Percentiles rank a stretch among this genome's conserved stretches.
Conservation (phyloP, 2,888 invertebrate species). For the Lypha dubia region DNA sequence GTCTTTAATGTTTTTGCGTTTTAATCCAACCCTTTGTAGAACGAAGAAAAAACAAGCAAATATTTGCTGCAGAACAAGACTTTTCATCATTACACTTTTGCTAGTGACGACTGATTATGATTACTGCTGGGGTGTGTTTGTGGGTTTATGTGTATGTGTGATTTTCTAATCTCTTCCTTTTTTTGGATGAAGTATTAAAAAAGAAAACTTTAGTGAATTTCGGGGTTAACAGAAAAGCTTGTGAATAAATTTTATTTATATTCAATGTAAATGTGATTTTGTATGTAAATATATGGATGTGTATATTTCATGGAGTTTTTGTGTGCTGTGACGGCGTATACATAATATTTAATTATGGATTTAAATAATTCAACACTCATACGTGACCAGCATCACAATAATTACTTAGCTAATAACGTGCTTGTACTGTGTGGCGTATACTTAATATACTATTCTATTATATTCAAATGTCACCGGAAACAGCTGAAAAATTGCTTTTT, state of each 20-base stretch:
- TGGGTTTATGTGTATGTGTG: not conserved
- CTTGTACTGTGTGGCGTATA: not conserved
- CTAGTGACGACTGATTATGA: slow-evolving; percentile 6
- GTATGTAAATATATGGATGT: not conserved
- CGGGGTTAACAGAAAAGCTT: no score
- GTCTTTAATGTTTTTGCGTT: not conserved
- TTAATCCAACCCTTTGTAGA: not conserved
- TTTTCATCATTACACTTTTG: slow-evolving; percentile 27
- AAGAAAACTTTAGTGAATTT: not conserved
- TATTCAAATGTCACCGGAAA: no score
- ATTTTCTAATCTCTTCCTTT: not conserved
- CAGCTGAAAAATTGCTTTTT: no score
- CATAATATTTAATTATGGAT: slow-evolving; percentile 7
- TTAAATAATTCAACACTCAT: not conserved
- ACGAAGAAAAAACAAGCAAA: slow-evolving; percentile 1
- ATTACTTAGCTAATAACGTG: not conserved
- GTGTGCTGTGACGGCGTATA: not conserved
- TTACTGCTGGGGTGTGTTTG: not conserved
- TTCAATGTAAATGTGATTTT: no score
- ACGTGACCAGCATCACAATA: not conserved
- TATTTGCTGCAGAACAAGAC: not conserved
- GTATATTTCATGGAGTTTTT: not conserved
- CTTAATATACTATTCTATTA: not conserved
- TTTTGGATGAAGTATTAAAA: not conserved
- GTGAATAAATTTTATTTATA: no score